Evolutionary conservation across 1,140 invertebrate genomes (phyloP).

Genomic region (Pomacea maculata): DNA sequence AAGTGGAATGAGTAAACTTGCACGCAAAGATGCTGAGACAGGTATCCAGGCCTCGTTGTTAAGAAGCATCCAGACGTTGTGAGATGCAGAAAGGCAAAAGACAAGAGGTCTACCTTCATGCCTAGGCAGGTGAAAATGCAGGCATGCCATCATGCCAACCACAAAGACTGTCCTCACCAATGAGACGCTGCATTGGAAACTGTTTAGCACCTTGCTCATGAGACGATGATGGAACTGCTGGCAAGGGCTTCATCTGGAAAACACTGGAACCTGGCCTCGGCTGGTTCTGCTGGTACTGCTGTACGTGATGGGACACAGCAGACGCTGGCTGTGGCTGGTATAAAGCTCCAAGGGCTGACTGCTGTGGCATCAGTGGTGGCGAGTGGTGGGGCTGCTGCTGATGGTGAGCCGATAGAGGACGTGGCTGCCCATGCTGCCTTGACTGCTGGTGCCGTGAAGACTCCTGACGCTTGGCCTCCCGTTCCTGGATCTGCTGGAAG

Average conservation of each 20-base stretch:
- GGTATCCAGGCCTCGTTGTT: no score
- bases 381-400: constrained; percentile 39
- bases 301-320: constrained; percentile 19
- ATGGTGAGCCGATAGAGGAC: constrained; percentile 47
- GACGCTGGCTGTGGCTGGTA: constrained; percentile 20
- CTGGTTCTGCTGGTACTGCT: constrained; percentile 19
- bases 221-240: constrained; percentile 2
- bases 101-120: neutral
- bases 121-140: neutral
- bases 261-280: constrained; percentile 46
- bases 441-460: constrained; percentile 41
- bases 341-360: constrained; percentile 14
- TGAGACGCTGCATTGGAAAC: constrained; percentile 38
- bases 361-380: constrained; percentile 33
- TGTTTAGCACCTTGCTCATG: constrained; percentile 41
- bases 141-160: neutral
- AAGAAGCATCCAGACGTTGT: neutral
- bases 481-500: constrained; percentile 93
- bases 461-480: constrained; percentile 50
- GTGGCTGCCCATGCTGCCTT: constrained; percentile 38
- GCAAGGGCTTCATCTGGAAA: constrained; percentile 44
- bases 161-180: constrained; percentile 12
- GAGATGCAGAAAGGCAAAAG: neutral
- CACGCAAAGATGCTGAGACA: no score
- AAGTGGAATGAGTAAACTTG: no score